phyloP scores from a whole-genome alignment of 1,140 invertebrate species.

The Trachelipus rathkii region DNA sequence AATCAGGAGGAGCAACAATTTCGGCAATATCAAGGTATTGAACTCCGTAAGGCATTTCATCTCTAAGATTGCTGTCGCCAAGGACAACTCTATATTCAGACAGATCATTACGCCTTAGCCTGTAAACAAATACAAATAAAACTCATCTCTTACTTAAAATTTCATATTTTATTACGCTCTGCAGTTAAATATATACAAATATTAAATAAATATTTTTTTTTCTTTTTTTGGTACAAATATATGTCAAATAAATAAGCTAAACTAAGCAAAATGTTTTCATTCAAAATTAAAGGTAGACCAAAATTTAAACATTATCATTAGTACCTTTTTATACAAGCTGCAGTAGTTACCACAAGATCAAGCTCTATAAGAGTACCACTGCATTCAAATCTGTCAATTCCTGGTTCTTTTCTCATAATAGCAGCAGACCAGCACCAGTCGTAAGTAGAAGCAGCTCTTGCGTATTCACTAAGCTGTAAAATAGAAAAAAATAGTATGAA shows the following conservation, averaged over 20 bases:
- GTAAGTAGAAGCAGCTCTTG: slow-evolving; percentile 30
- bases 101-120: slow-evolving; percentile 24
- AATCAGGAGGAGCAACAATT: slow-evolving; percentile 34
- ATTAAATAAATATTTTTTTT: too few relatives aligned
- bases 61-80: slow-evolving; percentile 40
- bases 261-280: not conserved
- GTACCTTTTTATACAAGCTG: slow-evolving; percentile 33
- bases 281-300: not conserved
- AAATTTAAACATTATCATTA: not conserved
- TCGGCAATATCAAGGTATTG: slow-evolving; percentile 32
- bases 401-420: slow-evolving; percentile 30
- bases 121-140: not conserved
- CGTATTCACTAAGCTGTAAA: not conserved
- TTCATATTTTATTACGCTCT: too few relatives aligned
- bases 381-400: slow-evolving; percentile 31
- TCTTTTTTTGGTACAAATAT: too few relatives aligned
- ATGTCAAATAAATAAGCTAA: too few relatives aligned
- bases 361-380: slow-evolving; percentile 34
- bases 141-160: too few relatives aligned
- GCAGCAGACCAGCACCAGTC: slow-evolving; percentile 43
- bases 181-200: too few relatives aligned
- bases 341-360: slow-evolving; percentile 39
- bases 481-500: not conserved
- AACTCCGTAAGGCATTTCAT: slow-evolving; percentile 40
- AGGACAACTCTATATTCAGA: slow-evolving; percentile 31